phyloP scores from a whole-genome alignment of 2,797 vertebrate genomes.

The Dromococcyx pavoninus region DNA sequence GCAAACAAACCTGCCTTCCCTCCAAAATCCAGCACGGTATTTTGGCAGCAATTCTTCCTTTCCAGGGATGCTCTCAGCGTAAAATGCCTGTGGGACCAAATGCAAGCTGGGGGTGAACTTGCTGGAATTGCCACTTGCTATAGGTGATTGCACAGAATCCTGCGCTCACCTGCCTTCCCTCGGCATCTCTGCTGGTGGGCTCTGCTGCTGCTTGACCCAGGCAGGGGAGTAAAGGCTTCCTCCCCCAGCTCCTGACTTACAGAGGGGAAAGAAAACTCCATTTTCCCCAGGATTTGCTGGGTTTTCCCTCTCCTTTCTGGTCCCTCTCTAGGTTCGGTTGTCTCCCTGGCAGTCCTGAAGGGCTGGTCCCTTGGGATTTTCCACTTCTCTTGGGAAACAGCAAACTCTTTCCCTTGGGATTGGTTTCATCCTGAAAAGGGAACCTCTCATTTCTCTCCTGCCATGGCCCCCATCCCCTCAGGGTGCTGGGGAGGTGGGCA shows the following conservation, averaged over 20 bases:
- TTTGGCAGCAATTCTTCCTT: not conserved
- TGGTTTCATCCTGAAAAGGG: not conserved
- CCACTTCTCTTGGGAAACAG: not conserved
- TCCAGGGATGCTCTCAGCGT: not conserved
- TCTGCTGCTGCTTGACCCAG: not conserved
- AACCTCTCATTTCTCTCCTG: not conserved
- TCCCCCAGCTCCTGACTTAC: not conserved
- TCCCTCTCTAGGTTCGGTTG: not conserved
- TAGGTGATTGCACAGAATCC: not conserved
- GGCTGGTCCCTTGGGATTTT: not conserved
- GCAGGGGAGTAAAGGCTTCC: not conserved
- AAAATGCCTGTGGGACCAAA: not conserved
- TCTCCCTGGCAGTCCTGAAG: not conserved
- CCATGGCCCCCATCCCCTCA: rapidly evolving
- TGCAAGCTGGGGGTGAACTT: not conserved
- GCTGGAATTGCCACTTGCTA: not conserved
- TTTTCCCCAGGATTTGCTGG: not conserved
- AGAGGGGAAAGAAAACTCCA: not conserved
- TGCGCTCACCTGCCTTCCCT: rapidly evolving
- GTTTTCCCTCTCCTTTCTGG: not conserved
- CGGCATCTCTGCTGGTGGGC: rapidly evolving
- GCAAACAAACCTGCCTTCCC: not conserved
- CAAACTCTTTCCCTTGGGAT: not conserved
- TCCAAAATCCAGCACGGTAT: not conserved
- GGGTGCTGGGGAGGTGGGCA: not conserved